Conservation (phyloP, 2,888 invertebrate species). For the Serripes groenlandicus region DNA sequence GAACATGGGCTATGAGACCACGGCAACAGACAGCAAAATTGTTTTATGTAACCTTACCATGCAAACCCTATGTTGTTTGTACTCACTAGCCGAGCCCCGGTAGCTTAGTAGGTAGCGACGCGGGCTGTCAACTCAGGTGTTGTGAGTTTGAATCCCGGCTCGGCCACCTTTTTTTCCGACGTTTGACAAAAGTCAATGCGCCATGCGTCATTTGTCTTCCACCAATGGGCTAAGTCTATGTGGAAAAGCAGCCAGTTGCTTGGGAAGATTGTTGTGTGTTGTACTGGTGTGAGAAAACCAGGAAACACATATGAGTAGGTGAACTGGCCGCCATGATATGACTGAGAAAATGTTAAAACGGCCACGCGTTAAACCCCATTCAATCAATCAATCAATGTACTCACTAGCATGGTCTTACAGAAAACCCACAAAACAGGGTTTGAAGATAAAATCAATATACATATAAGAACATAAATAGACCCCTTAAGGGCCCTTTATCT, state of each 20-base stretch:
- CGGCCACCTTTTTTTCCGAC: neutral
- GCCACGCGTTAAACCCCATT: slow-evolving; percentile 13
- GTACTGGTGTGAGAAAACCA: neutral
- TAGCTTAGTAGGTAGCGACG: neutral
- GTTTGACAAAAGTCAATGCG: neutral
- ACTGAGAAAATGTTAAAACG: neutral
- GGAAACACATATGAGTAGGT: neutral
- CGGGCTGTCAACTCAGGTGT: neutral
- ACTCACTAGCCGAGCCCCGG: neutral
- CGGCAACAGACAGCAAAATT: no score
- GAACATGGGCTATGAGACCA: no score
- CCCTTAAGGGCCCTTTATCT: no score
- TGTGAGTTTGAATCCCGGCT: neutral
- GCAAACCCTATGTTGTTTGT: no score
- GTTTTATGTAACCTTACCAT: no score
- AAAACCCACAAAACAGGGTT: no score
- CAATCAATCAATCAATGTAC: slow-evolving; percentile 10
- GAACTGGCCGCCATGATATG: neutral
- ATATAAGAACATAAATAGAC: no score
- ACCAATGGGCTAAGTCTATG: neutral
- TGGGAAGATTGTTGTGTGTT: neutral
- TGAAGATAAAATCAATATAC: no score
- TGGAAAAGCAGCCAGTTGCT: neutral
- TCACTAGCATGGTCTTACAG: no score
- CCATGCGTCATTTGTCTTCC: neutral